Evolutionary conservation across 1,140 invertebrate species (phyloP).

Genomic region (Cataglyphis hispanica): DNA sequence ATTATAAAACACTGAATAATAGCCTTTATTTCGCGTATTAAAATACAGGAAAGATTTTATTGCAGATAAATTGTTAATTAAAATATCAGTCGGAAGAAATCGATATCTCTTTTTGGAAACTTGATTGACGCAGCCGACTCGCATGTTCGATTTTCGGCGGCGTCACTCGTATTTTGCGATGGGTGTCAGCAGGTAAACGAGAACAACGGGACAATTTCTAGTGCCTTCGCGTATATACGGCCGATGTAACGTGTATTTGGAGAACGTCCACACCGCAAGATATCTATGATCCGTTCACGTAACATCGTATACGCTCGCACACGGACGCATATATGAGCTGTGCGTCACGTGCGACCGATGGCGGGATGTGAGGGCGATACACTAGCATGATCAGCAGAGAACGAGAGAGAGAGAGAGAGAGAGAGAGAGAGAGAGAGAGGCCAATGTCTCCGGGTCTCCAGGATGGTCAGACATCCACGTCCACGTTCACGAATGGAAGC

Average conservation of each 20-base stretch:
- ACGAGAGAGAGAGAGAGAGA: slow-evolving; percentile 5
- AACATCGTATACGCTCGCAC: slow-evolving; percentile 59
- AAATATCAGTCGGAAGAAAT: background rate
- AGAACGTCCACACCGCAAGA: slow-evolving; percentile 78
- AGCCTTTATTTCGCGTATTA: background rate
- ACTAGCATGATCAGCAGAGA: slow-evolving; percentile 8
- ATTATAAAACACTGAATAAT: background rate
- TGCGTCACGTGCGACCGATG: slow-evolving; percentile 70
- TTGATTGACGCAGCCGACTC: background rate
- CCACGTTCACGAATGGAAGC: background rate
- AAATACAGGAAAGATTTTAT: background rate
- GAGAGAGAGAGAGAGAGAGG: slow-evolving; percentile 6
- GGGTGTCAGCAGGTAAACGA: slow-evolving; percentile 45
- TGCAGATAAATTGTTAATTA: background rate
- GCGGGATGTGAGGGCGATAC: slow-evolving; percentile 6
- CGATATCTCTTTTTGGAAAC: slow-evolving; percentile 15
- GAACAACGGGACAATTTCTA: slow-evolving; percentile 77
- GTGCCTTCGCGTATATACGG: slow-evolving; percentile 75
- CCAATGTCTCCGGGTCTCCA: slow-evolving; percentile 13
- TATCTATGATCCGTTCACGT: slow-evolving; percentile 76
- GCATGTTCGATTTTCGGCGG: background rate
- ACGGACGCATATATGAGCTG: slow-evolving; percentile 38
- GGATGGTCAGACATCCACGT: background rate
- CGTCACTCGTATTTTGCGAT: background rate
- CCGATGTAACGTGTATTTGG: slow-evolving; percentile 83